phyloP scores from a whole-genome alignment of 1,140 invertebrate genomes.

The Planococcus citri region DNA sequence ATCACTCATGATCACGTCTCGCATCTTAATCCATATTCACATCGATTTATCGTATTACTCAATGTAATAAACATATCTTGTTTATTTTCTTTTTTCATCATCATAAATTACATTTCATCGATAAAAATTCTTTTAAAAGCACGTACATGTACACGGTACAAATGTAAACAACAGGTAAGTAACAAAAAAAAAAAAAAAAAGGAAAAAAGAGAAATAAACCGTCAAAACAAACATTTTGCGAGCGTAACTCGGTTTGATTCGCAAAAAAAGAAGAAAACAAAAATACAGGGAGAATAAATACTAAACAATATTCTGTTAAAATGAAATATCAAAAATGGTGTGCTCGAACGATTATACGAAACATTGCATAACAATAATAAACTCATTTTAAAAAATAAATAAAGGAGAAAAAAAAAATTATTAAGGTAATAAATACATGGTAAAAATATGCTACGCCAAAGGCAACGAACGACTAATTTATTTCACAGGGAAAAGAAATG shows the following conservation, averaged over 20 bases:
- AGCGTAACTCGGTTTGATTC: conserved; percentile 6
- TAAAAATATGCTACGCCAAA: background rate
- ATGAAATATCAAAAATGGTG: conserved; percentile 7
- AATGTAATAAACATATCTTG: background rate
- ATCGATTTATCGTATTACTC: background rate
- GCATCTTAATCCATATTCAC: too few relatives aligned
- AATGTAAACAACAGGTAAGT: conserved; percentile 12
- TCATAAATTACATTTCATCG: background rate
- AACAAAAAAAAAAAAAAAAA: conserved; percentile 9
- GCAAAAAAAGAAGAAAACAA: background rate
- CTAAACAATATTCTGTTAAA: background rate
- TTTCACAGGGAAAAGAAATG: background rate
- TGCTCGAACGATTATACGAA: conserved; percentile 6
- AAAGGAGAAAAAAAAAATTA: background rate
- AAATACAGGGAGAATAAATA: too few relatives aligned
- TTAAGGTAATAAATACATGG: conserved; percentile 3
- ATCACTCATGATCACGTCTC: too few relatives aligned
- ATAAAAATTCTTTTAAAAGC: conserved; percentile 17
- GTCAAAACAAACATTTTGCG: background rate
- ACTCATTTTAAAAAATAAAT: background rate
- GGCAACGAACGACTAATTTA: background rate
- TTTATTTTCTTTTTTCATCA: background rate
- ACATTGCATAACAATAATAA: conserved; percentile 5
- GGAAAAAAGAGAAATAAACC: too few relatives aligned
- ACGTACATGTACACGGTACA: conserved; percentile 13